Evolutionary conservation across 2,113 vertebrate genomes (phyloP).

Genomic region (Progne subis): DNA sequence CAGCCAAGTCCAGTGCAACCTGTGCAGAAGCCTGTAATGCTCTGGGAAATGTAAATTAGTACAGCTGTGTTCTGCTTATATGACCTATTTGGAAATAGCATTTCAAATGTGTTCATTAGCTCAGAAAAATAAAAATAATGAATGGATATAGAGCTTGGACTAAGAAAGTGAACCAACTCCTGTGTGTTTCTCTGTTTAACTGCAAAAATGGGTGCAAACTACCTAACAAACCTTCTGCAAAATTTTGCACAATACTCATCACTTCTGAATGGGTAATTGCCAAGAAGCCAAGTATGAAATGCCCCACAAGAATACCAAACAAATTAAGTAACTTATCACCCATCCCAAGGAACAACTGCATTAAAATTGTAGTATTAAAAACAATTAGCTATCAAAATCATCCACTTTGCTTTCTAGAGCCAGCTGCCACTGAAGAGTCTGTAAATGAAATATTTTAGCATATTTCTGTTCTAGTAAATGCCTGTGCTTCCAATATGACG

Average conservation of each 20-base stretch:
- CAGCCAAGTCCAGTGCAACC: not conserved
- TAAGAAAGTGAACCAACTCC: not conserved
- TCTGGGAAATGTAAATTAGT: not conserved
- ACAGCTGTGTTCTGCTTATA: not conserved
- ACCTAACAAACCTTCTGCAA: not conserved
- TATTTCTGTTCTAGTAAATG: not conserved
- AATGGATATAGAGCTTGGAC: not conserved
- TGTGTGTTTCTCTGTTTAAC: not conserved
- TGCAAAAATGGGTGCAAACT: not conserved
- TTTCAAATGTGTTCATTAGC: not conserved
- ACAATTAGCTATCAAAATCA: not conserved
- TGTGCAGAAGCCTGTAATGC: accelerated
- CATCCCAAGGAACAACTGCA: not conserved
- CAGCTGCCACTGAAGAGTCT: not conserved
- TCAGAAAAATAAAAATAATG: no score
- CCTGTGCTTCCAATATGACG: conserved; percentile 14
- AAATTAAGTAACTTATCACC: not conserved
- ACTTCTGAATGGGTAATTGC: not conserved
- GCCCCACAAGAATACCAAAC: not conserved
- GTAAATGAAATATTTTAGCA: not conserved
- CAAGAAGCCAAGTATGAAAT: not conserved
- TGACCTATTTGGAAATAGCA: not conserved
- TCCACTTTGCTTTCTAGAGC: not conserved
- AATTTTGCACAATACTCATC: not conserved
- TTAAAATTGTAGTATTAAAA: not conserved